Evolutionary conservation across 2,888 invertebrate species (phyloP).

Genomic region (Dryadula phaetusa): DNA sequence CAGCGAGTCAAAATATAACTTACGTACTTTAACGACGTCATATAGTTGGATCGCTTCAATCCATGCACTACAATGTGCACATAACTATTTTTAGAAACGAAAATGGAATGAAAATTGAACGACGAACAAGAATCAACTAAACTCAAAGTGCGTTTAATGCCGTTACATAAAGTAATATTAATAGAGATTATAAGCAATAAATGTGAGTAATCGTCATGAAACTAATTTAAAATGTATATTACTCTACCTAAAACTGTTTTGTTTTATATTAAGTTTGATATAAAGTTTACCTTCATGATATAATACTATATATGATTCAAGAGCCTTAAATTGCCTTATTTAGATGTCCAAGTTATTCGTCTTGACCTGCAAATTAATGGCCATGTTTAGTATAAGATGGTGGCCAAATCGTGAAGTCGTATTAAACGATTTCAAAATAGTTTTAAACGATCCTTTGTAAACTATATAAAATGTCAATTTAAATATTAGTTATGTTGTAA

Average conservation of each 20-base stretch:
- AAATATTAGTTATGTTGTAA: too few species aligned
- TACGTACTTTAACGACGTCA: constrained; percentile 6
- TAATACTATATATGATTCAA: not conserved
- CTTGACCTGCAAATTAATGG: constrained; percentile 29
- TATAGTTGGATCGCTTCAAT: not conserved
- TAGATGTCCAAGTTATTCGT: constrained; percentile 22
- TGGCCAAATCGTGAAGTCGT: too few species aligned
- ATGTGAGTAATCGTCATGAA: not conserved
- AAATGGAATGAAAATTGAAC: not conserved
- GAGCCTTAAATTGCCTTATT: constrained; percentile 28
- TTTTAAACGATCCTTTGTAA: too few species aligned
- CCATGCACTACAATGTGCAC: not conserved
- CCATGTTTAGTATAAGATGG: too few species aligned
- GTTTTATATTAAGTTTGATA: not conserved
- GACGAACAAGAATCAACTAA: too few species aligned
- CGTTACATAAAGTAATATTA: too few species aligned
- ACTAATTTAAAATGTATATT: not conserved
- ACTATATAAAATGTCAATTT: too few species aligned
- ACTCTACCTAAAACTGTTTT: not conserved
- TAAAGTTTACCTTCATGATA: not conserved
- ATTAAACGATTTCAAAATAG: too few species aligned
- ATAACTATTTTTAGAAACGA: not conserved
- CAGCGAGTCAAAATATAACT: constrained; percentile 18
- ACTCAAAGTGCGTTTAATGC: too few species aligned
- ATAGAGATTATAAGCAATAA: too few species aligned